A percentile compares a stretch with the other conserved stretches of the same genome.
phyloP scores from a whole-genome alignment of 37 sponge, comb jelly and placozoan species.

The Ianthella basta region DNA sequence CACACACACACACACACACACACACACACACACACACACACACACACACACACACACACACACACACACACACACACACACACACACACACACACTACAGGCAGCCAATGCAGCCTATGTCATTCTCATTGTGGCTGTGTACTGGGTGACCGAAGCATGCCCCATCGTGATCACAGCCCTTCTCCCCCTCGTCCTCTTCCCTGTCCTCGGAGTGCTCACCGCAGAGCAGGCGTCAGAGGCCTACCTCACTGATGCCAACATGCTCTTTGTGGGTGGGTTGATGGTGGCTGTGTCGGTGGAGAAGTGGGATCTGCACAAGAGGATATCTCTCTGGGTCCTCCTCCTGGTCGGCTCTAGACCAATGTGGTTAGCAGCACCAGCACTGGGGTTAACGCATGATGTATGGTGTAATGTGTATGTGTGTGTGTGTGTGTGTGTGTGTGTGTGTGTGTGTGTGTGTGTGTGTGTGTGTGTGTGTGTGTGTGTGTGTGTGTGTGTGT shows the following conservation, averaged over 20 bases:
- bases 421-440: no score
- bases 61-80: neutral
- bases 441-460: no score
- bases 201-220: slow-evolving; percentile 78
- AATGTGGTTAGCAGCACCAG: slow-evolving; percentile 23
- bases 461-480: neutral
- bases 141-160: slow-evolving; percentile 86
- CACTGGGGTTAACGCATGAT: no score
- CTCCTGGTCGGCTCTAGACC: slow-evolving; percentile 76
- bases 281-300: slow-evolving; percentile 93
- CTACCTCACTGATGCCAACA: slow-evolving; percentile 86
- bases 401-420: no score
- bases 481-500: no score
- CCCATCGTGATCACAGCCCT: slow-evolving; percentile 89
- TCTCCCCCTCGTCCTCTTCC: slow-evolving; percentile 90
- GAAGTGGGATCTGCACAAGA: slow-evolving; percentile 89
- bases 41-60: no score
- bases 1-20: no score
- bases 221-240: slow-evolving; percentile 55
- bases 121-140: slow-evolving; percentile 81
- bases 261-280: slow-evolving; percentile 87
- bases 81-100: slow-evolving; percentile 14
- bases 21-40: no score
- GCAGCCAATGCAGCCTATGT: slow-evolving; percentile 73
- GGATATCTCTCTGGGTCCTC: slow-evolving; percentile 88